A percentile compares a stretch with the other conserved stretches of the same genome.
Evolutionary conservation across 1,140 invertebrate genomes (phyloP).

Genomic region (Geopemphigus sp.): DNA sequence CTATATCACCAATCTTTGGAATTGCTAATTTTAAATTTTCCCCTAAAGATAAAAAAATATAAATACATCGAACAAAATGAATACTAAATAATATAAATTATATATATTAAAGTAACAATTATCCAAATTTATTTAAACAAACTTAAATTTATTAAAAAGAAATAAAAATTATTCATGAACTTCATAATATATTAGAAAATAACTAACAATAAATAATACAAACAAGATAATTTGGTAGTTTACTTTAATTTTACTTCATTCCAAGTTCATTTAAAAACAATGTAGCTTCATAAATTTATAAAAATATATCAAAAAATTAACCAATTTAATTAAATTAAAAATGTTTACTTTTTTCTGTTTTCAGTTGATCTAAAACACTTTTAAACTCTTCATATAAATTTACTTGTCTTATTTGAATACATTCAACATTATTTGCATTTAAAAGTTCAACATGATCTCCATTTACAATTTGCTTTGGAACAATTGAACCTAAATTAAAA

Average conservation of each 20-base stretch:
- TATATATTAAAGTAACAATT: too few relatives aligned
- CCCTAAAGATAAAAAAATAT: not conserved
- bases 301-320: not conserved
- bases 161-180: too few relatives aligned
- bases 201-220: not conserved
- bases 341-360: slow-evolving; percentile 28
- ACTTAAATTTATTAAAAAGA: too few relatives aligned
- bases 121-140: too few relatives aligned
- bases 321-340: not conserved
- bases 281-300: too few relatives aligned
- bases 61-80: not conserved
- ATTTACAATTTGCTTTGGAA: not conserved
- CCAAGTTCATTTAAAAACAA: too few relatives aligned
- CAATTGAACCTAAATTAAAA: not conserved
- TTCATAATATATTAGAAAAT: not conserved
- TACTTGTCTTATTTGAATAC: not conserved
- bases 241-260: too few relatives aligned
- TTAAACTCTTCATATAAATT: slow-evolving; percentile 23
- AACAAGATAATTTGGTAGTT: too few relatives aligned
- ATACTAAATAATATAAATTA: not conserved
- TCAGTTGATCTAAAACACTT: not conserved
- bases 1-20: not conserved
- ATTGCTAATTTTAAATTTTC: not conserved
- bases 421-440: slow-evolving; percentile 9
- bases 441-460: slow-evolving; percentile 25